These are phyloP conservation scores for Ips typographus DNA, from an alignment of 1,140 invertebrate species.

Conservation along the genomic window DNA sequence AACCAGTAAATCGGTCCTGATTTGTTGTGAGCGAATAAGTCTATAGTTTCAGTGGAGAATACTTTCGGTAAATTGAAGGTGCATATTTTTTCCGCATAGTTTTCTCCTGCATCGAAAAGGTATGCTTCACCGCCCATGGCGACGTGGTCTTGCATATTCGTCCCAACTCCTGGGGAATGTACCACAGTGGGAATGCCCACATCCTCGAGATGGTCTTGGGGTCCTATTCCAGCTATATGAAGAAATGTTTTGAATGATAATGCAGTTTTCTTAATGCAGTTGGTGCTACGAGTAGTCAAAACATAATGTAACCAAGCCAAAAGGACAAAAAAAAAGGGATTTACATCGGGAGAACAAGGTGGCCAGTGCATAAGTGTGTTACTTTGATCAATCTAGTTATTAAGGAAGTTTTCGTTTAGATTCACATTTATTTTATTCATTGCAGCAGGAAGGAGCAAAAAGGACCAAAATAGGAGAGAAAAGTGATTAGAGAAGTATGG, in stretches of 20 bases:
- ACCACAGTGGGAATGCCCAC: constrained; percentile 58
- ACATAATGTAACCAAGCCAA: too few species aligned
- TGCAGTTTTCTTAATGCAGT: background rate
- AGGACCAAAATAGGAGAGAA: too few species aligned
- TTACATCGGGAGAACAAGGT: too few species aligned
- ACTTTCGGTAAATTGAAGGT: constrained; percentile 63
- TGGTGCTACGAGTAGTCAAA: too few species aligned
- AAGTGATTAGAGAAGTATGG: too few species aligned
- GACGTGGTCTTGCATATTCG: constrained; percentile 74
- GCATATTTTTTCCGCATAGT: constrained; percentile 54
- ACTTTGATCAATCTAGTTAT: too few species aligned
- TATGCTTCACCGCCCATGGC: constrained; percentile 59
- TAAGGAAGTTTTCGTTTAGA: too few species aligned
- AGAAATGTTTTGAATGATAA: background rate
- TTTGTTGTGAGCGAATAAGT: constrained; percentile 58
- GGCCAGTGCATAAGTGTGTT: too few species aligned
- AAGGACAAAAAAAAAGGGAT: too few species aligned
- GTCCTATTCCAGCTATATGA: constrained; percentile 58
- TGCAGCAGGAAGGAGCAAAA: too few species aligned
- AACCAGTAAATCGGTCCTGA: constrained; percentile 66
- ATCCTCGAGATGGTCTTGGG: constrained; percentile 62
- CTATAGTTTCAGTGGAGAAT: constrained; percentile 56
- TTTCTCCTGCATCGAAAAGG: constrained; percentile 53
- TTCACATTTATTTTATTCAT: too few species aligned
- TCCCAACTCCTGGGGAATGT: constrained; percentile 73